A percentile compares a stretch with the other conserved stretches of the same genome.
Evolutionary conservation across 2,797 vertebrate genomes (phyloP).

Genomic region (Semaprochilodus insignis): DNA sequence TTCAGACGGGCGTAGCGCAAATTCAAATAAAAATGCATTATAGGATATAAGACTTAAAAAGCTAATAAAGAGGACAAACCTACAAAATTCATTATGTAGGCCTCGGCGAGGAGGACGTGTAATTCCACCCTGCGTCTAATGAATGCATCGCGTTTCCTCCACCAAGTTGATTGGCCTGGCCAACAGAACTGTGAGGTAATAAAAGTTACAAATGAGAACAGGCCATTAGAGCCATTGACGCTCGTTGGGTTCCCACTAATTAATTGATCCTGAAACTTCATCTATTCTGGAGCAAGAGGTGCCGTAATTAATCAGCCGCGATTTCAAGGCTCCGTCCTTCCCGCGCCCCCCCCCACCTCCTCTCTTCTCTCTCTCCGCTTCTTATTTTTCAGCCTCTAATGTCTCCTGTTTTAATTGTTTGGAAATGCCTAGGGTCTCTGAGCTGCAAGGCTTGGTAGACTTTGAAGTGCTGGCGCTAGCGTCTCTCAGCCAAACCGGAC

Average conservation of each 20-base stretch:
- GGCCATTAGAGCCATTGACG: constrained; percentile 78
- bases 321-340: constrained; percentile 50
- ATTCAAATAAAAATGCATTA: constrained; percentile 39
- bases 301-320: constrained; percentile 77
- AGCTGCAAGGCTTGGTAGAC: constrained; percentile 17
- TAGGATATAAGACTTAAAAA: constrained; percentile 12
- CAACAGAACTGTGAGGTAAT: constrained; percentile 73
- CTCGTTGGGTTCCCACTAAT: constrained; percentile 77
- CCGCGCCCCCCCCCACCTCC: constrained; percentile 61
- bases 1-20: neutral
- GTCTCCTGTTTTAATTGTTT: constrained; percentile 67
- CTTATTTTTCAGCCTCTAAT: constrained; percentile 46
- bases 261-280: constrained; percentile 83
- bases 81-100: constrained; percentile 2
- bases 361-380: constrained; percentile 37
- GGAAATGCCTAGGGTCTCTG: constrained; percentile 55
- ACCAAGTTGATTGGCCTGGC: constrained; percentile 72
- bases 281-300: constrained; percentile 77
- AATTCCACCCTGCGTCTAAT: constrained; percentile 60
- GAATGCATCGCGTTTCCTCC: constrained; percentile 58
- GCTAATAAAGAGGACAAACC: constrained; percentile 26
- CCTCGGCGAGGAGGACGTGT: constrained; percentile 22
- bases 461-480: constrained; percentile 42
- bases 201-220: constrained; percentile 82
- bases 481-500: neutral